Conservation (phyloP, 2,113 vertebrate genomes). For the Ceyx cyanopectus region DNA sequence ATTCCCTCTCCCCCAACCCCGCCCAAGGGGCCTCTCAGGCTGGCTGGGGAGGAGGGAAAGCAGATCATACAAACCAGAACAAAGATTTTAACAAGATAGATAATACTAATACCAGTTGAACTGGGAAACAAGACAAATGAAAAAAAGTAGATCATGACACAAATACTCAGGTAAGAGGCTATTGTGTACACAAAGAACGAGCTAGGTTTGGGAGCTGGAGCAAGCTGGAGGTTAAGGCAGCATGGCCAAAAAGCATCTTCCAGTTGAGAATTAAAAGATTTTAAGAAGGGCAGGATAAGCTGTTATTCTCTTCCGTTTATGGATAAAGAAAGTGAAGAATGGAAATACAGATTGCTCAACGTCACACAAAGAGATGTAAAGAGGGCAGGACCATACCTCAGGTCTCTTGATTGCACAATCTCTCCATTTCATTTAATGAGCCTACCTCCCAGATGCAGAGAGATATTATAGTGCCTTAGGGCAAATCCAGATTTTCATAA, state of each 20-base stretch:
- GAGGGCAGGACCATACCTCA: conserved; percentile 8
- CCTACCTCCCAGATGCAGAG: conserved; percentile 19
- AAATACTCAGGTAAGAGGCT: not conserved
- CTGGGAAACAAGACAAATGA: not conserved
- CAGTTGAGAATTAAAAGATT: not conserved
- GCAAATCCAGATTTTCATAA: conserved; percentile 46
- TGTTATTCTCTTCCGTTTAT: not conserved
- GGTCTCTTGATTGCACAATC: conserved; percentile 18
- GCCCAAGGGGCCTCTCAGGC: not conserved
- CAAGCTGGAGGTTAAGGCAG: fast-evolving
- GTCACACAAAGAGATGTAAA: not conserved
- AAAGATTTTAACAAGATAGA: fast-evolving
- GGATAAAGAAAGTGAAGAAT: not conserved
- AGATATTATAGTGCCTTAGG: conserved; percentile 4
- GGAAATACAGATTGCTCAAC: not conserved
- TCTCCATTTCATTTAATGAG: conserved; percentile 28
- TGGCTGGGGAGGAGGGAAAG: not conserved
- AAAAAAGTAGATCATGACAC: not conserved
- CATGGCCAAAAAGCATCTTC: not conserved
- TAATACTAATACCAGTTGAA: not conserved
- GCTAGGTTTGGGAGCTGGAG: not conserved
- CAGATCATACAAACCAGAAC: not conserved
- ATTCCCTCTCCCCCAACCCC: not conserved
- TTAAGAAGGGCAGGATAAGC: not conserved
- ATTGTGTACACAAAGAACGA: not conserved